phyloP scores from a whole-genome alignment of 2,797 vertebrate genomes.

The Xenopus petersii region DNA sequence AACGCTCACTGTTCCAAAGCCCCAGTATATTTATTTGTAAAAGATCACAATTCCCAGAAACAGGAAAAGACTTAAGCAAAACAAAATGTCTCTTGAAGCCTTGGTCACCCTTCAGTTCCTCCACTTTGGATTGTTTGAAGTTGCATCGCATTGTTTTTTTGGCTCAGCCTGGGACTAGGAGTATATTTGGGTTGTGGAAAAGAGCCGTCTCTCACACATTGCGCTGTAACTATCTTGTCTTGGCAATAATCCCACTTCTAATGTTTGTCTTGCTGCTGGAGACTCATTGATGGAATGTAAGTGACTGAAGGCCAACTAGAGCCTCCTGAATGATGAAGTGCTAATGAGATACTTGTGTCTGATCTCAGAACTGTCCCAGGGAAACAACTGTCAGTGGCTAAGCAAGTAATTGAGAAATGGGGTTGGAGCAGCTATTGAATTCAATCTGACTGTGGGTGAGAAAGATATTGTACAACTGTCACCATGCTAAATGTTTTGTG shows the following conservation, averaged over 20 bases:
- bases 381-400: background rate
- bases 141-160: conserved; percentile 1
- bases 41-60: conserved; percentile 33
- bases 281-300: background rate
- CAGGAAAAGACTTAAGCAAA: conserved; percentile 33
- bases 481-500: too few species aligned
- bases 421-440: too few species aligned
- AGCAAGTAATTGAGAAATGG: background rate
- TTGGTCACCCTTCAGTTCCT: background rate
- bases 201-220: background rate
- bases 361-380: background rate
- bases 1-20: too few species aligned
- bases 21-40: conserved; percentile 15
- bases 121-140: background rate
- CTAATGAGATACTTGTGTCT: background rate
- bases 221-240: background rate
- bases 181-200: background rate
- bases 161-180: conserved; percentile 9
- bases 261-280: conserved; percentile 1
- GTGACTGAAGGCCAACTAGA: background rate
- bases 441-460: too few species aligned
- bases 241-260: conserved; percentile 3
- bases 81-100: background rate
- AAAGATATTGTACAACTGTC: too few species aligned
- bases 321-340: background rate